Evolutionary conservation across 2,888 invertebrate genomes (phyloP), one percentile per base, ranked within the genome.

Genomic region (Drosophila paramelanica): DNA sequence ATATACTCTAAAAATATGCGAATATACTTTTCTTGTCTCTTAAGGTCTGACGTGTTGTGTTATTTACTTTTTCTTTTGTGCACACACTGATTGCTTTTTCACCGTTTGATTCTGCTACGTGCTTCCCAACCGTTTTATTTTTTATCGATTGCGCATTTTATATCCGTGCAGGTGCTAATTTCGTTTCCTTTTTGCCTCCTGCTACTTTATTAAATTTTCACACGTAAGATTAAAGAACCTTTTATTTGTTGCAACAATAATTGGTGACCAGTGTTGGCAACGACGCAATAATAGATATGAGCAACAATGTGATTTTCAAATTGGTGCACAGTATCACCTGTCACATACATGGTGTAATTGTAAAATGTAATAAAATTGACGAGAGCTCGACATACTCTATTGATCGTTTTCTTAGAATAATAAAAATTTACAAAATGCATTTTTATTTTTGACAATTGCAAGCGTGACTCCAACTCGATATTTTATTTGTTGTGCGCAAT

Each of bases 41-140:
- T 57, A 67, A 69, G 49, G 60, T 71, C 81, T 86, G 85, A 86
- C 85, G 85, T 86, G 83, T 84, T 86, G 86, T 79, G 79, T 81
- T 88, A 84, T 86, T 81, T 86, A 79, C 77, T 79, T 79, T 79
- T 80, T 86, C 42, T 66, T 62, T 73, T 65, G 50, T 78, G 67
- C 75, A 61, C 67, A 66, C 71, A 71, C 77, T 77, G 77, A 67
- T 72, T 56, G 59, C 58, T 53, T 42, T 60, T 60, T 67, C 52
- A 72, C 70, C 64, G 67, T 64, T 58, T 50, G 25, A 6, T 59
- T 45, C 58, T 59, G 73, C 52, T 57, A 25, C 31, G 36, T 36
- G 53, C 45, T 45, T 47, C 20, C 31, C 39, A 23, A 46, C 31
- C 36, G 36, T 33, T 49, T 23, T 17, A 17, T 17, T 23, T 74